phyloP scores from a whole-genome alignment of 2,113 vertebrate species.

The Antechinus stuartii region DNA sequence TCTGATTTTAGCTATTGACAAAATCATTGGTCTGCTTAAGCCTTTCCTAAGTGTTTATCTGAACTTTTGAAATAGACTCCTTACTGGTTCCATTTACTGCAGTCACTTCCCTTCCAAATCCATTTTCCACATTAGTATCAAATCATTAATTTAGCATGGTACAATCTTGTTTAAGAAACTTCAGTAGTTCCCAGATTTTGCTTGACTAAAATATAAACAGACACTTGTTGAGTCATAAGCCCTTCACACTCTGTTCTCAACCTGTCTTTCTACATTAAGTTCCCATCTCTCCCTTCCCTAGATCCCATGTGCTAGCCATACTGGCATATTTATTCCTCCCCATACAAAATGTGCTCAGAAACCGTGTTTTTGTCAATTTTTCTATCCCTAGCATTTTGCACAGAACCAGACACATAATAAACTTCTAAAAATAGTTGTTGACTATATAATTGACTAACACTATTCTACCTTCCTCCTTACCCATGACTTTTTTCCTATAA shows the following conservation, averaged over 20 bases:
- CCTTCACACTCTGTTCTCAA: neutral
- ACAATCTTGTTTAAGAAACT: neutral
- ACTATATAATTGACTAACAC: neutral
- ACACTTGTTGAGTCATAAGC: neutral
- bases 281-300: neutral
- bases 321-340: neutral
- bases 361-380: neutral
- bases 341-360: neutral
- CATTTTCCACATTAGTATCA: neutral
- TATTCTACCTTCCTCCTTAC: too few species aligned
- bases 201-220: neutral
- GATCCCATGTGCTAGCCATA: neutral
- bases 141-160: neutral
- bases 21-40: too few species aligned
- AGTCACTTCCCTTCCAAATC: neutral
- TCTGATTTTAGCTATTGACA: too few species aligned
- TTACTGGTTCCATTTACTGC: neutral
- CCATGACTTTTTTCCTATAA: too few species aligned
- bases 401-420: neutral
- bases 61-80: neutral
- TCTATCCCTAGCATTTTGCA: neutral
- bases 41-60: too few species aligned
- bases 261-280: neutral
- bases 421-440: neutral
- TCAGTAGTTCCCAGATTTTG: neutral